Percentiles rank a stretch among this genome's conserved stretches.
phyloP scores from a whole-genome alignment of 2,113 vertebrate species.

The Isichthys henryi region DNA sequence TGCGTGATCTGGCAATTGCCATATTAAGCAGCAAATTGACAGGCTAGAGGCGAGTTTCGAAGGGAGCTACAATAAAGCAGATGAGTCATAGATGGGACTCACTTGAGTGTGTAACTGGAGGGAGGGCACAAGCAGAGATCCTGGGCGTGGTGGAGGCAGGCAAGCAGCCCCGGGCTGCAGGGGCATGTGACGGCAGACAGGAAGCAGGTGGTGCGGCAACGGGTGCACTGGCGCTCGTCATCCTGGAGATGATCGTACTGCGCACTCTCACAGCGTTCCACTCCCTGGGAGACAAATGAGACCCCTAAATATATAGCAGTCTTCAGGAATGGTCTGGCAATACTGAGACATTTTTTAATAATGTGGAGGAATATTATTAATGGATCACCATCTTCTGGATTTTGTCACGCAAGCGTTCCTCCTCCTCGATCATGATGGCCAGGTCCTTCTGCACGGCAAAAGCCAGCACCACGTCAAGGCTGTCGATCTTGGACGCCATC shows the following conservation, averaged over 20 bases:
- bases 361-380: background rate
- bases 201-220: slow-evolving; percentile 94
- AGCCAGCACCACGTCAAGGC: slow-evolving; percentile 77
- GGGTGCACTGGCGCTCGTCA: slow-evolving; percentile 84
- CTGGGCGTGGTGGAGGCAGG: slow-evolving; percentile 78
- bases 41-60: background rate
- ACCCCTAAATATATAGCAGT: background rate
- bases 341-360: background rate
- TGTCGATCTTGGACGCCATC: slow-evolving; percentile 78
- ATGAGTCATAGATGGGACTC: slow-evolving; percentile 41
- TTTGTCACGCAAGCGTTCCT: slow-evolving; percentile 69
- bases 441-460: slow-evolving; percentile 80
- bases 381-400: slow-evolving; percentile 59
- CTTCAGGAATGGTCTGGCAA: background rate
- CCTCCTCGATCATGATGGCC: slow-evolving; percentile 74
- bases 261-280: slow-evolving; percentile 69
- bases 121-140: slow-evolving; percentile 78
- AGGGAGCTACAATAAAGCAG: background rate
- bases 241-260: slow-evolving; percentile 84
- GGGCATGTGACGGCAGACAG: slow-evolving; percentile 86
- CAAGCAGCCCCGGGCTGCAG: slow-evolving; percentile 74
- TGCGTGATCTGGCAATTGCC: background rate
- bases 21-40: background rate
- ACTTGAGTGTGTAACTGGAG: slow-evolving; percentile 76
- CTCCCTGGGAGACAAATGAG: slow-evolving; percentile 61